Percentiles rank a stretch among this genome's conserved stretches.
Evolutionary conservation across 2,113 vertebrate species (phyloP).

Genomic region (Morone saxatilis): DNA sequence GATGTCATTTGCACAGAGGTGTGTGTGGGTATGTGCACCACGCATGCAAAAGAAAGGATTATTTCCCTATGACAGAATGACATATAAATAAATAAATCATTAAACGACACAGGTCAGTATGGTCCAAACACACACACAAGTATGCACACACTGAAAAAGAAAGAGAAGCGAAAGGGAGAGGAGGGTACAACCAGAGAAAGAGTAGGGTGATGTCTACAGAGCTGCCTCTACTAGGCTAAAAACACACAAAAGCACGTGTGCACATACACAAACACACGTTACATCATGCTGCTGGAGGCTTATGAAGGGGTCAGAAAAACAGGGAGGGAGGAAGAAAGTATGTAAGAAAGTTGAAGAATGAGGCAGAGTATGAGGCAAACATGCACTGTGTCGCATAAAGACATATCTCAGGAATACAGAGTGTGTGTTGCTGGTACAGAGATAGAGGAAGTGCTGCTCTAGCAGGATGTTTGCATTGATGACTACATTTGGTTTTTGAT

Average conservation of each 20-base stretch:
- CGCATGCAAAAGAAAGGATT: too few species aligned
- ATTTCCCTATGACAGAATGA: neutral
- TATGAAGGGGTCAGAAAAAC: slow-evolving; percentile 67
- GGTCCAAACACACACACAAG: slow-evolving; percentile 11
- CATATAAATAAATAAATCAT: neutral
- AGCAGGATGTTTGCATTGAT: slow-evolving; percentile 41
- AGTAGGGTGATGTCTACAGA: slow-evolving; percentile 55
- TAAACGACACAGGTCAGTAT: neutral
- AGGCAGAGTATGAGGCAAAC: slow-evolving; percentile 9
- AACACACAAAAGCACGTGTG: slow-evolving; percentile 60
- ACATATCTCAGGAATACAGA: neutral
- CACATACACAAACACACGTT: slow-evolving; percentile 44
- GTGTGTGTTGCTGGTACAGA: neutral
- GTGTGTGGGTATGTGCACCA: neutral
- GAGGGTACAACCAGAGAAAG: slow-evolving; percentile 9
- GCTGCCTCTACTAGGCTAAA: slow-evolving; percentile 47
- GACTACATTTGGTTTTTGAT: slow-evolving; percentile 41
- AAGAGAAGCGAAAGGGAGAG: neutral
- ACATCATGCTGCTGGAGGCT: slow-evolving; percentile 61
- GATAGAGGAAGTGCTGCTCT: slow-evolving; percentile 17
- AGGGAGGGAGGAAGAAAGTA: slow-evolving; percentile 29
- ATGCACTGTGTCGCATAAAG: neutral
- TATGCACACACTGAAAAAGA: neutral
- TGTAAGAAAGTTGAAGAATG: slow-evolving; percentile 28
- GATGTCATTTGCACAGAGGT: neutral